phyloP scores from a whole-genome alignment of 2,797 vertebrate genomes.

The Rhinogobio ventralis region DNA sequence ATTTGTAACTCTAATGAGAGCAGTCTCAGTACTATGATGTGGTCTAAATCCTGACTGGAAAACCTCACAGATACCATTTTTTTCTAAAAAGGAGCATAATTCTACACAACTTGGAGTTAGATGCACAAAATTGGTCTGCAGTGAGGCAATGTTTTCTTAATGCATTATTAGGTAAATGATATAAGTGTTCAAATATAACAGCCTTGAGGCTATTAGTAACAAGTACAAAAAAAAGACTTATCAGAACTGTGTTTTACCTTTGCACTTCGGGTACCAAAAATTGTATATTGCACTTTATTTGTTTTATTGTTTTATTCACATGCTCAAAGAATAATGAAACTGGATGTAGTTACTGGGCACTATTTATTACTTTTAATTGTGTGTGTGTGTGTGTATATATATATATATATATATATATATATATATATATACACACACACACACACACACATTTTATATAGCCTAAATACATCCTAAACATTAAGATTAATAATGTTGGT shows the following conservation, averaged over 20 bases:
- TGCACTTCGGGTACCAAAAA: not conserved
- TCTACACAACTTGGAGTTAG: not conserved
- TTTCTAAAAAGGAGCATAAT: too few species aligned
- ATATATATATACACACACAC: too few species aligned
- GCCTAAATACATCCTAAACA: not conserved
- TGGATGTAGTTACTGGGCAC: not conserved
- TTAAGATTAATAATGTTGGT: conserved; percentile 16
- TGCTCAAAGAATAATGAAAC: not conserved
- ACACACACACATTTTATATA: conserved; percentile 1
- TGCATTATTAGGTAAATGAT: not conserved
- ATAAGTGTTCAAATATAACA: not conserved
- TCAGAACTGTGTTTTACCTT: not conserved
- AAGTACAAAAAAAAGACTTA: not conserved
- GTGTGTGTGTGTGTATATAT: not conserved
- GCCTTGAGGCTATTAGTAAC: not conserved
- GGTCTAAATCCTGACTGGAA: too few species aligned
- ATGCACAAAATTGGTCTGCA: not conserved
- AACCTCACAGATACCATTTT: too few species aligned
- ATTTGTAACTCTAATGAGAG: too few species aligned
- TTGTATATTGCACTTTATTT: not conserved
- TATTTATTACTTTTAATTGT: not conserved
- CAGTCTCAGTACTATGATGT: too few species aligned
- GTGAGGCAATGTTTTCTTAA: not conserved
- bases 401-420: too few species aligned
- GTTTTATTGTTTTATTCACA: not conserved